Evolutionary conservation across 2,113 vertebrate genomes (phyloP).

Genomic region (Marmota monax): DNA sequence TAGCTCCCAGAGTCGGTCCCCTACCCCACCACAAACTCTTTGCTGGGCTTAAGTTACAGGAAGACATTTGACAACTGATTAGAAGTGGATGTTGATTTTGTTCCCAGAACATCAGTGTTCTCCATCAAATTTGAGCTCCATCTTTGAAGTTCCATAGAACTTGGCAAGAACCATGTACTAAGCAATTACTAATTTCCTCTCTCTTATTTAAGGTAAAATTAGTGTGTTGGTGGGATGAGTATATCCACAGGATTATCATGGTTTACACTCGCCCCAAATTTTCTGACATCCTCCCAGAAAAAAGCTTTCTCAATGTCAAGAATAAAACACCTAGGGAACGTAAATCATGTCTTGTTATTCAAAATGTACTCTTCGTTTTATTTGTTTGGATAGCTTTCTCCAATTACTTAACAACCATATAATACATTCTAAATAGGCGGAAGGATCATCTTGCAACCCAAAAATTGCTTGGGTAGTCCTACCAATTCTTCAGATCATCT

Average conservation of each 20-base stretch:
- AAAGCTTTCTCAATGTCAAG: background rate
- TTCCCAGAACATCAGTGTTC: background rate
- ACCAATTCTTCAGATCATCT: background rate
- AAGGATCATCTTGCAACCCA: background rate
- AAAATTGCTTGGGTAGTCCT: background rate
- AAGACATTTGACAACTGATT: background rate
- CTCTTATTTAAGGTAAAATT: constrained; percentile 32
- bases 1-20: background rate
- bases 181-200: background rate
- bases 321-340: constrained; percentile 2
- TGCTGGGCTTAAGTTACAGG: background rate
- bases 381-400: constrained; percentile 48
- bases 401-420: constrained; percentile 39
- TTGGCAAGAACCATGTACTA: background rate
- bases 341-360: background rate
- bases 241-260: background rate
- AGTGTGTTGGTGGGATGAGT: background rate
- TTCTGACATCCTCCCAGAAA: constrained; percentile 21
- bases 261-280: background rate
- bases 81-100: background rate
- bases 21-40: background rate
- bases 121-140: background rate
- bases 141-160: background rate
- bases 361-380: background rate
- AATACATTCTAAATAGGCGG: background rate